These are phyloP conservation scores for Barbus barbus DNA, from an alignment of 2,113 vertebrate species.

Conservation along the genomic window DNA sequence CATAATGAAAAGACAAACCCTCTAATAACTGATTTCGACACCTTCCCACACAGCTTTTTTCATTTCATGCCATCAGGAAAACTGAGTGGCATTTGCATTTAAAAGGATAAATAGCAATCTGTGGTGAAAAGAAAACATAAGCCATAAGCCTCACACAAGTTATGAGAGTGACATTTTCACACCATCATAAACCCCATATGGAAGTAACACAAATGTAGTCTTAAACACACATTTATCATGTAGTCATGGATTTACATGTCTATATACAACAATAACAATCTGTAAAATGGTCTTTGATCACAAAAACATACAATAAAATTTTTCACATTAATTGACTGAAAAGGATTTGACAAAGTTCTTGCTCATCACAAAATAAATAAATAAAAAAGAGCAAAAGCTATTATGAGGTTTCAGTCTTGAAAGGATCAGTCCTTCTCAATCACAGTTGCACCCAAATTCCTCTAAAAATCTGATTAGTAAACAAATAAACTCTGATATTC, in stretches of 20 bases:
- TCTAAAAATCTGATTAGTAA: background rate
- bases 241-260: background rate
- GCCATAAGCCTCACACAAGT: background rate
- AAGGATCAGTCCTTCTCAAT: background rate
- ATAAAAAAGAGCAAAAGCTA: background rate
- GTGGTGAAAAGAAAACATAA: constrained; percentile 1
- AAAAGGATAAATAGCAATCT: constrained; percentile 13
- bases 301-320: background rate
- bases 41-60: constrained; percentile 53
- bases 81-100: constrained; percentile 40
- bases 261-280: background rate
- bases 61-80: constrained; percentile 37
- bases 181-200: background rate
- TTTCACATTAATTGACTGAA: background rate
- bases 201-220: background rate
- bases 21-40: constrained; percentile 48
- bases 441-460: background rate
- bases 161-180: constrained; percentile 10
- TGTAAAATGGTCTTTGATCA: background rate
- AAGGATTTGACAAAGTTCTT: no score
- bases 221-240: background rate
- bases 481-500: background rate
- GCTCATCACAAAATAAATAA: background rate
- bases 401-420: background rate
- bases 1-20: constrained; percentile 44